phyloP scores from a whole-genome alignment of 2,888 invertebrate species.

The Limnephilus lunatus region DNA sequence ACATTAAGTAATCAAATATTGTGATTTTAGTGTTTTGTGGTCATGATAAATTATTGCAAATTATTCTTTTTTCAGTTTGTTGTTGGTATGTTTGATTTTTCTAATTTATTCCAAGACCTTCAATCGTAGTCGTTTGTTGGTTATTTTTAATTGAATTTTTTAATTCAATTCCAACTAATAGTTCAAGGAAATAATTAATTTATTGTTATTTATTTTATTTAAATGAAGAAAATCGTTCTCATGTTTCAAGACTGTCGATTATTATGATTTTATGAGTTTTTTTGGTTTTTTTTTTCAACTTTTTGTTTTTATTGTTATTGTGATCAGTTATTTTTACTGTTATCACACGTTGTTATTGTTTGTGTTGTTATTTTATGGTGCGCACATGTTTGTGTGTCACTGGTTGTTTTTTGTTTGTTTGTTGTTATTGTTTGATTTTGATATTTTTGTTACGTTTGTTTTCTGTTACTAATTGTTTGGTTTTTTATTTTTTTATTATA shows the following conservation, averaged over 20 bases:
- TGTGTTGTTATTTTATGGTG: conserved; percentile 34
- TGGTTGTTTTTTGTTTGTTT: conserved; percentile 39
- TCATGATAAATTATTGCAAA: not conserved
- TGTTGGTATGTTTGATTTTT: not conserved
- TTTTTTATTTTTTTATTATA: conserved; percentile 5
- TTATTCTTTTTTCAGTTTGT: not conserved
- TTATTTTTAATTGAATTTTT: not conserved
- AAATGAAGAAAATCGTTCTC: not conserved
- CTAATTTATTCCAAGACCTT: not conserved
- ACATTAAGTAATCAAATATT: too few relatives aligned
- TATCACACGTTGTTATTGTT: conserved; percentile 5
- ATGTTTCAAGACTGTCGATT: not conserved
- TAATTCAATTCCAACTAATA: not conserved
- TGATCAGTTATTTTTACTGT: not conserved
- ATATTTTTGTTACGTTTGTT: conserved; percentile 52
- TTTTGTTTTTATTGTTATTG: not conserved
- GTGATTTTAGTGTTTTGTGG: not conserved
- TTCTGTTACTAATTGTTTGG: conserved; percentile 46
- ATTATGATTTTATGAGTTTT: not conserved
- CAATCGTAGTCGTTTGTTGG: not conserved
- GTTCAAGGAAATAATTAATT: not conserved
- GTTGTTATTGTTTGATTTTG: conserved; percentile 51
- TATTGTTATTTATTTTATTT: not conserved
- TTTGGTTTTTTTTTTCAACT: not conserved
- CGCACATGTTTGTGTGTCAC: conserved; percentile 25